Evolutionary conservation across 1,140 invertebrate genomes (phyloP), one percentile per base, ranked within the genome.

Genomic region (Kradibia gibbosae): DNA sequence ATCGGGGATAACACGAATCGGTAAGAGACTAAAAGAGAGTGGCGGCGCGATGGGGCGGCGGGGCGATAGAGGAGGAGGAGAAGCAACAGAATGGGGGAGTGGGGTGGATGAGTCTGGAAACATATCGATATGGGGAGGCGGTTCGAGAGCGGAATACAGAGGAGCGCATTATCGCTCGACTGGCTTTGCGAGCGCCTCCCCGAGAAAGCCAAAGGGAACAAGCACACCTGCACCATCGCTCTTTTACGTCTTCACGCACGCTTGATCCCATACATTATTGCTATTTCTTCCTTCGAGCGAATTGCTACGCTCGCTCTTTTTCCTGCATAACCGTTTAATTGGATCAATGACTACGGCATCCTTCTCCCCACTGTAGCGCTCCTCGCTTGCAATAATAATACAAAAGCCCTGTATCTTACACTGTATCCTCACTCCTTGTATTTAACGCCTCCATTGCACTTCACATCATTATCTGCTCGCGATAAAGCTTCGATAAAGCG

Each of bases 1-100:
- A 89, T 89, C 85, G 88, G 83, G 88, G 85, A 90, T 91, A 91
- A 91, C 88, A 90, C 88, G 89, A 91, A 91, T 91, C 90, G 90
- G 90, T 91, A 22, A 70, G 65, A 72, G 70, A 1, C 7, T 1
- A 71, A 3, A 80, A 67, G 82, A 81, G 81, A 67, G 62, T 10
- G 67, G 62, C 70, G 72, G 78, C 79, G 84, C 80, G 86, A 86
- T 83, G 67, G 57, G n/a, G 39, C 79, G 83, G 65, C 45, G 22
- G 39, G 82, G 57, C 65, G 72, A 60, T 55, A 71, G 80, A 79
- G 83, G 79, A 85, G 86, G 86, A 77, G 70, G 53, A 25, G 53
- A 83, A 65, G 55, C n/a, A n/a, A n/a, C n/a, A n/a, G n/a, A n/a
- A n/a, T n/a, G n/a, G n/a, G n/a, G n/a, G n/a, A n/a, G n/a, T n/a